Base-by-base conservation (phyloP, 2,888 invertebrate genomes). In the Mesochorus sp. region DNA sequence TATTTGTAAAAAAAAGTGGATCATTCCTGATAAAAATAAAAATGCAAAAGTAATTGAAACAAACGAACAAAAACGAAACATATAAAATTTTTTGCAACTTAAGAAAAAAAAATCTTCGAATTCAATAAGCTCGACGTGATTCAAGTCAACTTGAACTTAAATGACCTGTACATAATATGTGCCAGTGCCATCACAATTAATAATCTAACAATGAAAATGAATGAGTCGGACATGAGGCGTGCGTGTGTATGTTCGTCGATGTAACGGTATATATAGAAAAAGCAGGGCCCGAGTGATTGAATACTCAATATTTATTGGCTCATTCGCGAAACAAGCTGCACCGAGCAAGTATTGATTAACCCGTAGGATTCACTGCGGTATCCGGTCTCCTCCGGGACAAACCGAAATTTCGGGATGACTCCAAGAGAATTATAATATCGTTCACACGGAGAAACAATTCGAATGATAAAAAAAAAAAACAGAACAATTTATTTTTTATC, bases 281-380 rank as follows among this genome's bases (percentile, higher is more conserved):
- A 28, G 31, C 19, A 49, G 64, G 51, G 55, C 49, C 34, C 57
- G 42, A 68, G 62, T 73, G 73, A 78, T 73, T 68, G 73, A 73
- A 68, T 57, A 49, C 62, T 73, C 68, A 64, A 78, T 76, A 76
- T 76, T 73, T 73, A 73, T 73, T 64, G 62, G 55, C 51, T 78
- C 55, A 64, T 68, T 73, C 49, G 42, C 24, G 8, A 47, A 34
- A 49, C 31, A 44, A 51, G 51, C 34, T 44, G 67, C 42, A 64
- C 73, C 55, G 73, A 64, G 34, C 64, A 21, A 66, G 59, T 76
- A 77, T 77, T 64, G 77, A 77, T 77, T 64, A 73, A 73, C 64
- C 67, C 59, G 55, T 24, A 34, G 68, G 17, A 74, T 73, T 64
- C 64, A 62, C 57, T 68, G 76, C 51, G 34, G 37, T 53, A 71